These are phyloP conservation scores for Crotalus tigris DNA, from an alignment of 2,113 vertebrate species.

Conservation along the genomic window DNA sequence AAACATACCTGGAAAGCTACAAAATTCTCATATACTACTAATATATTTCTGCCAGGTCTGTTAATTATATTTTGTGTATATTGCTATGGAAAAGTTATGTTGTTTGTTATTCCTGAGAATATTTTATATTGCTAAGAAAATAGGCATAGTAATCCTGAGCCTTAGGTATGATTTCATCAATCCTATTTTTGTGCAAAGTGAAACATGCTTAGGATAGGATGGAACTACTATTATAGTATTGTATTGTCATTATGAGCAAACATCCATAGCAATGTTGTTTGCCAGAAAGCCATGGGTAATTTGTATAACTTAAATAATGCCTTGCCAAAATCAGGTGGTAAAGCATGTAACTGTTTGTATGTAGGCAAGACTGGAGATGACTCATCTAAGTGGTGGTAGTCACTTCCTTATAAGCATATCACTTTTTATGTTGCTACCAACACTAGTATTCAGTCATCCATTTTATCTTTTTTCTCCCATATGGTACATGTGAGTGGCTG, in stretches of 20 bases:
- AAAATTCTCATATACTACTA: neutral
- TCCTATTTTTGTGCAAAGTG: neutral
- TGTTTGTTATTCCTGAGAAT: neutral
- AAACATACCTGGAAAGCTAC: neutral
- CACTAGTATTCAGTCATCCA: neutral
- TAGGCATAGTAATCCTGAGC: neutral
- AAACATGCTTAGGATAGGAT: neutral
- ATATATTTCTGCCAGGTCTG: neutral
- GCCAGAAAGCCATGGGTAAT: neutral
- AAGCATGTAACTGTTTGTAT: neutral
- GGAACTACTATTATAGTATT: neutral
- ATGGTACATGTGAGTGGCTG: neutral
- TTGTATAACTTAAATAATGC: neutral
- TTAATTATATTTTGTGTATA: neutral
- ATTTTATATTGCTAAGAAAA: neutral
- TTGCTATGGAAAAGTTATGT: neutral
- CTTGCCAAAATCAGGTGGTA: neutral
- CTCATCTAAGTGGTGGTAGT: neutral
- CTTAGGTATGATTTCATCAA: neutral
- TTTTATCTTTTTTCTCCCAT: neutral
- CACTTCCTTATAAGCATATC: neutral
- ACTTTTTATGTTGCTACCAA: neutral
- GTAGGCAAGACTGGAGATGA: neutral
- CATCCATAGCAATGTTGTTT: neutral
- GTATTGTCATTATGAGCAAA: neutral